Base-by-base conservation (phyloP, 2,888 invertebrate genomes). In the Zygogramma bicolorata region DNA sequence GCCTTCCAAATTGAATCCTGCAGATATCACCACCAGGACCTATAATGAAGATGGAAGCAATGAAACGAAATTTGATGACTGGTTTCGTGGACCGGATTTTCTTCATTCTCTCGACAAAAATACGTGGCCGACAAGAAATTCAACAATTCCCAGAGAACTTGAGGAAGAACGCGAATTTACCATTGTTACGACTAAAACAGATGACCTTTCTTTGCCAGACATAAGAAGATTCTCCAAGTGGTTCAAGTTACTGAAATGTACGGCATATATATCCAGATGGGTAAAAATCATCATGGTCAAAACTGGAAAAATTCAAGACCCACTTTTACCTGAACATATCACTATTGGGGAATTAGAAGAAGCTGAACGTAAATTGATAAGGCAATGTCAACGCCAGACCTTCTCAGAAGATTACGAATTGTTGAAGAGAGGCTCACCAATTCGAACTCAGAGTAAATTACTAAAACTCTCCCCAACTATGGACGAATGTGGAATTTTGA, bases 21-120 rank as follows among this genome's bases (percentile, higher is more conserved):
- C 81, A 1, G 80, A 81, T 58, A 77, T 76, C n/a, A 76, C 80
- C 6, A 78, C 75, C 3, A 42, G 69, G 46, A 62, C 57, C 4
- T 59, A 31, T 18, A 29, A 59, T 18, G 34, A 59, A 59, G 59
- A 59, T 22, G 34, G 15, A 15, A 27, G 34, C 15, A 34, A 59
- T 18, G 59, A 59, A 10, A 31, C 27, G 10, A 59, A 31, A n/a
- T 59, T 31, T n/a, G 31, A 59, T n/a, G 22, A 59, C 13, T 68
- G 68, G 60, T 68, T 60, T 15, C 18, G 7, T 15, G 38, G 59
- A 61, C 68, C 60, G 3, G 40, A 40, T 40, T 40, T 40, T 40
- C 10, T 13, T 13, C 40, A 13, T 18, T 29, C 20, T 13, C 3
- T 31, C n/a, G 25, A 20, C n/a, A 31, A 66, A 22, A 40, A 57